Base-by-base conservation (phyloP, 2,113 vertebrate genomes). In the Aegithalos caudatus region DNA sequence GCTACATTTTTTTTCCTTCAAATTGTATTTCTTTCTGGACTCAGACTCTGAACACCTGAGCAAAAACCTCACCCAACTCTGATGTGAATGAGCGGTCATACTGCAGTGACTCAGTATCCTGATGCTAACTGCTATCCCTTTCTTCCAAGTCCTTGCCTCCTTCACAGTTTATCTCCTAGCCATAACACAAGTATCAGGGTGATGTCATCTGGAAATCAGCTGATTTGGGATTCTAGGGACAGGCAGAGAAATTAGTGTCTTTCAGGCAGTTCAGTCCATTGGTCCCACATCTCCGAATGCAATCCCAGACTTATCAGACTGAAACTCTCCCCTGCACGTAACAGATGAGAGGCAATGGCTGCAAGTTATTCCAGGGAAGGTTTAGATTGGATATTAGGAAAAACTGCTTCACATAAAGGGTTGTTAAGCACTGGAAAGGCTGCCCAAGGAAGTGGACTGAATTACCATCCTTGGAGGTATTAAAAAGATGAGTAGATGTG, bases 301-400 rank as follows among this genome's bases (percentile, higher is more conserved):
- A 76, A 89, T 48, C 10, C 40, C 31, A 90, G 28, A 8, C 12
- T 14, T 11, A 74, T 11, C 28, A 79, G 40, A 33, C 21, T 57
- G 23, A 79, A 93, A 74, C 24, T 4, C 33, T 65, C 4, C 8
- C 24, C 18, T 2, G 1, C 57, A 76, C 14, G 7, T 9, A 85
- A 92, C 0, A 9, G 25, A 61, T 0, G 0, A 62, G 16, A 87
- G 25, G 28, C 35, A 86, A 86, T 4, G 8, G n/a, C 31, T 73
- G 27, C 76, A 91, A 56, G 27, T 38, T 90, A 42, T 7, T 14
- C 21, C 42, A 78, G 7, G 16, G 4, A 11, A 80, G 12, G 8
- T 65, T 91, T 65, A 79, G 33, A 56, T 2, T 65, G 18, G 18
- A 12, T 47, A 82, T 60, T 27, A 78, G 45, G 33, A 91, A 65